Conservation (phyloP, 1,140 invertebrate species). For the Trichonephila clavipes region DNA sequence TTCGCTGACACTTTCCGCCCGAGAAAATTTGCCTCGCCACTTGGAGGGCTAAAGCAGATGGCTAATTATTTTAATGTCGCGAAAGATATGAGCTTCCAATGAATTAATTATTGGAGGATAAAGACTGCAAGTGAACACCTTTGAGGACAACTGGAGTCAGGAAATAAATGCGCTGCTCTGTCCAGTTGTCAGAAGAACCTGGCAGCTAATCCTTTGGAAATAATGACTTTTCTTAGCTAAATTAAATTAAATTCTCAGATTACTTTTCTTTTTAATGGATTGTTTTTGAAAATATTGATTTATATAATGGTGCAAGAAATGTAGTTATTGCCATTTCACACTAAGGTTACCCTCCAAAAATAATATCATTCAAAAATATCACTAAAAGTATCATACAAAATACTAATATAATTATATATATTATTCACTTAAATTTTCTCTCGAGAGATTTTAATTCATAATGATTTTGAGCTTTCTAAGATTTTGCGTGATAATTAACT, state of each 20-base stretch:
- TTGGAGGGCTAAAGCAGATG: conserved; percentile 14
- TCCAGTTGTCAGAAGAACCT: background rate
- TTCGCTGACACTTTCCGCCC: conserved; percentile 33
- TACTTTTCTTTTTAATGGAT: background rate
- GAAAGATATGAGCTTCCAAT: conserved; percentile 40
- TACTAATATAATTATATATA: too few species aligned
- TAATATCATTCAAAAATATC: too few species aligned
- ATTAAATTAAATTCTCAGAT: background rate
- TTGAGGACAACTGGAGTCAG: background rate
- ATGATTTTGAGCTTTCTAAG: too few species aligned
- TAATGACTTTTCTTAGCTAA: background rate
- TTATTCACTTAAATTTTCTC: too few species aligned
- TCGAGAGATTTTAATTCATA: too few species aligned
- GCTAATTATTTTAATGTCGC: conserved; percentile 32
- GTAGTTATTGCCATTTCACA: too few species aligned
- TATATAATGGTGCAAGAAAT: too few species aligned
- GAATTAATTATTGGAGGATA: conserved; percentile 21
- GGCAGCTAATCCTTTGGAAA: background rate
- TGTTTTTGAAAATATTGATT: background rate
- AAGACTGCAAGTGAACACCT: background rate
- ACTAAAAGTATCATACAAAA: too few species aligned
- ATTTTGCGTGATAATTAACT: too few species aligned
- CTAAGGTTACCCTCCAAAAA: too few species aligned
- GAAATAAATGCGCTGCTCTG: background rate
- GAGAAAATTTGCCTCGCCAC: conserved; percentile 4